A percentile compares a stretch with the other conserved stretches of the same genome.
These are phyloP conservation scores for Protomyctophum bolini DNA, from an alignment of 2,113 vertebrate species.

Conservation along the genomic window DNA sequence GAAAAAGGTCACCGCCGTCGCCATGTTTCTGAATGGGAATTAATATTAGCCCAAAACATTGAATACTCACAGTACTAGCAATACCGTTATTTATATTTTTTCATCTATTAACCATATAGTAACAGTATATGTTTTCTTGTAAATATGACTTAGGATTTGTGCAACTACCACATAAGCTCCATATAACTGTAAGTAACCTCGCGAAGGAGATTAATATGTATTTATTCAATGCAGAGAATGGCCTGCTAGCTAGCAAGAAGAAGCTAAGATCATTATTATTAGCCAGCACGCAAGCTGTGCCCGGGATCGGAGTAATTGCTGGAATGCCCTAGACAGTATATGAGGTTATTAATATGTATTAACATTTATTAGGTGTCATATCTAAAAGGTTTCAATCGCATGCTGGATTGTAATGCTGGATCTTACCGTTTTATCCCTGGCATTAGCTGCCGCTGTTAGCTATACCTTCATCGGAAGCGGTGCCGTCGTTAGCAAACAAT, in stretches of 20 bases:
- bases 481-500: conserved; percentile 26
- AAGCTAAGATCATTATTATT: conserved; percentile 53
- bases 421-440: background rate
- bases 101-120: conserved; percentile 28
- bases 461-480: conserved; percentile 9
- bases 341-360: background rate
- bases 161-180: conserved; percentile 34
- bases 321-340: background rate
- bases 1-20: conserved; percentile 61
- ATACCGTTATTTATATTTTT: conserved; percentile 57
- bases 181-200: conserved; percentile 62
- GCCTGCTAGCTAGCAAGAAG: conserved; percentile 61
- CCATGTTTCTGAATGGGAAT: conserved; percentile 78
- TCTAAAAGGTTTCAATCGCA: too few relatives aligned
- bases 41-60: conserved; percentile 65
- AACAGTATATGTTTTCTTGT: conserved; percentile 34
- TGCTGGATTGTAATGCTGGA: background rate
- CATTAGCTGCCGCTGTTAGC: conserved; percentile 4
- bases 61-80: conserved; percentile 50
- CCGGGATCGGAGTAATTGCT: conserved; percentile 12
- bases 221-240: conserved; percentile 26
- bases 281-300: conserved; percentile 47
- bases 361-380: background rate
- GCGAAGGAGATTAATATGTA: conserved; percentile 36
- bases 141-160: conserved; percentile 66